These are phyloP conservation scores for Oxytorus armatus DNA, from an alignment of 2,888 invertebrate genomes.

Conservation along the genomic window DNA sequence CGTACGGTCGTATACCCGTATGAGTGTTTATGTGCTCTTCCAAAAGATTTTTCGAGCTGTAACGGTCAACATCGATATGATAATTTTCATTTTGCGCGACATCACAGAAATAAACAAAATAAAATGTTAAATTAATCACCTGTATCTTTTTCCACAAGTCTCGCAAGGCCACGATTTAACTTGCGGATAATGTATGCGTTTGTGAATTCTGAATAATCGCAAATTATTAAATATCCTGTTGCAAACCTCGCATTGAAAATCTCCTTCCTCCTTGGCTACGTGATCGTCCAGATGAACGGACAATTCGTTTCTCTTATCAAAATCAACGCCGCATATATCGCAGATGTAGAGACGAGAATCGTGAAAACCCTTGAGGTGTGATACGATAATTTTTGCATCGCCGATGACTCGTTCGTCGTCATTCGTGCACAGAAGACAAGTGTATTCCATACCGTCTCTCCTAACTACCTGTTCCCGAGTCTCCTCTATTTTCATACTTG, in stretches of 20 bases:
- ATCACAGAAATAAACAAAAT: background rate
- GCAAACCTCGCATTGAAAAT: slow-evolving; percentile 88
- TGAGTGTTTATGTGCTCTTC: slow-evolving; percentile 91
- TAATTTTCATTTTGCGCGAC: background rate
- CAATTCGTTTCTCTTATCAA: slow-evolving; percentile 88
- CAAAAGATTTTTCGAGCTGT: slow-evolving; percentile 88
- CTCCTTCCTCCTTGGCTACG: slow-evolving; percentile 87
- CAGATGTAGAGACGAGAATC: slow-evolving; percentile 89
- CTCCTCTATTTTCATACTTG: slow-evolving; percentile 49
- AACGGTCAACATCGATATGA: slow-evolving; percentile 4
- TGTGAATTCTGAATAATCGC: slow-evolving; percentile 87
- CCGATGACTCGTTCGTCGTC: slow-evolving; percentile 83
- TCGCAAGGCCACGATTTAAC: slow-evolving; percentile 88
- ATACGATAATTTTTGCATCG: slow-evolving; percentile 87
- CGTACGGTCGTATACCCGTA: slow-evolving; percentile 89
- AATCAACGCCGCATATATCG: slow-evolving; percentile 88
- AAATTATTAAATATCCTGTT: slow-evolving; percentile 87
- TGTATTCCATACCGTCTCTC: slow-evolving; percentile 85
- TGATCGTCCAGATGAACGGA: slow-evolving; percentile 88
- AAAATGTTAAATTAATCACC: slow-evolving; percentile 82
- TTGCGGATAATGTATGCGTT: slow-evolving; percentile 88
- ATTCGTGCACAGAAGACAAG: slow-evolving; percentile 86
- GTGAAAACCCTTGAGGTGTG: slow-evolving; percentile 88
- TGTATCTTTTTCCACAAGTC: slow-evolving; percentile 89
- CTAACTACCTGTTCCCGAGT: slow-evolving; percentile 66